A percentile compares a stretch with the other conserved stretches of the same genome.
Conservation (phyloP, 2,113 vertebrate species). For the Pteronura brasiliensis region DNA sequence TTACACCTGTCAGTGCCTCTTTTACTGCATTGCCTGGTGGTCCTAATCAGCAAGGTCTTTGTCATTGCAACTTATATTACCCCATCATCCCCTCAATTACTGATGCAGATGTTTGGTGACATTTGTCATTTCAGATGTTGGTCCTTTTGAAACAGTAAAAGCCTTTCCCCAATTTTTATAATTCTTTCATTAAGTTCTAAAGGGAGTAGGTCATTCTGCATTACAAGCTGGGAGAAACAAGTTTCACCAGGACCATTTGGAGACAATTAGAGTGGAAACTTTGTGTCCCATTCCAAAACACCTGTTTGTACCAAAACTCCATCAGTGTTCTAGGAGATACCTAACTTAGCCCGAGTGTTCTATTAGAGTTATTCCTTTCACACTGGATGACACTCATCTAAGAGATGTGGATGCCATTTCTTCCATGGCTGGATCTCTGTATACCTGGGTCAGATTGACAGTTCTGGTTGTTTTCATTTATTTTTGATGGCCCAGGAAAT, state of each 20-base stretch:
- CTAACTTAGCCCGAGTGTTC: neutral
- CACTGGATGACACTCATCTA: neutral
- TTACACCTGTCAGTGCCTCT: neutral
- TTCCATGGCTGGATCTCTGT: neutral
- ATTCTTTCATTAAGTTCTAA: neutral
- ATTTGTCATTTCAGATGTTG: neutral
- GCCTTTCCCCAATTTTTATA: neutral
- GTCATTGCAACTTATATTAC: no score
- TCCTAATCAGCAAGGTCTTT: neutral
- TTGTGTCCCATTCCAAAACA: neutral
- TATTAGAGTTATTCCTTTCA: neutral
- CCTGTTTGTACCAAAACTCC: neutral
- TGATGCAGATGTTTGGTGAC: neutral
- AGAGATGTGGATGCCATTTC: neutral
- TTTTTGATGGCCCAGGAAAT: neutral
- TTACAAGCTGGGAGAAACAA: neutral
- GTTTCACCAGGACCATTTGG: neutral
- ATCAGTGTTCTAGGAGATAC: neutral
- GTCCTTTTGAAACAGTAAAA: neutral
- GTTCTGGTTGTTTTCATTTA: neutral
- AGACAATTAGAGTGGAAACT: neutral
- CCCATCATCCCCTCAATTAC: neutral
- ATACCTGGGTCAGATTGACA: neutral
- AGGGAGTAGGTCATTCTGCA: neutral
- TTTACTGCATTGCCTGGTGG: neutral